Conservation (phyloP, 2,113 vertebrate species). For the Siniperca chuatsi region DNA sequence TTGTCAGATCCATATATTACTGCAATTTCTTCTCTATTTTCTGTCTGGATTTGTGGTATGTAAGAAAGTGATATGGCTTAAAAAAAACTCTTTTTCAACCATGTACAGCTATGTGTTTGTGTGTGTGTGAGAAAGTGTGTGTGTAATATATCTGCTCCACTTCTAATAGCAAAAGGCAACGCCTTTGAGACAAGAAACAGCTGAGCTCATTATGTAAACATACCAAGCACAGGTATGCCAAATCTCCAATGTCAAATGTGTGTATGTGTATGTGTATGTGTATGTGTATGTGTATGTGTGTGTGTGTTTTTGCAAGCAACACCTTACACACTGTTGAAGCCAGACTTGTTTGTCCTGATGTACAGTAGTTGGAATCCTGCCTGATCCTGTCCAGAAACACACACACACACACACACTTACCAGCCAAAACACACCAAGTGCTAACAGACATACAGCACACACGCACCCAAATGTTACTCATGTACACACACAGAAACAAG, state of each 20-base stretch:
- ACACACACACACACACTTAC: not conserved
- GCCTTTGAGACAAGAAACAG: constrained; percentile 13
- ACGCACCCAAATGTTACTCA: not conserved
- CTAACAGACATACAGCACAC: not conserved
- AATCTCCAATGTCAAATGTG: not conserved
- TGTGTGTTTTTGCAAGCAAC: constrained; percentile 1
- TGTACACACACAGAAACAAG: constrained; percentile 6
- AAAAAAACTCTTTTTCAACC: not conserved
- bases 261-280: not conserved
- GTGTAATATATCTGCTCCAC: not conserved
- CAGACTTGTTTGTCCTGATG: constrained; percentile 70
- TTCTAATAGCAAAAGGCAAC: not conserved
- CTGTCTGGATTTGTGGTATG: not conserved
- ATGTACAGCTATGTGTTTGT: not conserved
- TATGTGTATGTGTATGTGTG: constrained; percentile 1
- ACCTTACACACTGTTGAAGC: constrained; percentile 29
- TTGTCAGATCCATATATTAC: not conserved
- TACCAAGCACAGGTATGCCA: constrained; percentile 26
- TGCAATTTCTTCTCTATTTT: not conserved
- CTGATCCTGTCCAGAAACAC: constrained; percentile 60
- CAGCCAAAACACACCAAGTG: not conserved
- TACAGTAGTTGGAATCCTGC: constrained; percentile 62
- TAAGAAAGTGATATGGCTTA: not conserved
- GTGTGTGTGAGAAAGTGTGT: constrained; percentile 4
- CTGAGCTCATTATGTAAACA: constrained; percentile 42